Evolutionary conservation across 2,113 vertebrate species (phyloP).

Genomic region (Anhinga rufa): DNA sequence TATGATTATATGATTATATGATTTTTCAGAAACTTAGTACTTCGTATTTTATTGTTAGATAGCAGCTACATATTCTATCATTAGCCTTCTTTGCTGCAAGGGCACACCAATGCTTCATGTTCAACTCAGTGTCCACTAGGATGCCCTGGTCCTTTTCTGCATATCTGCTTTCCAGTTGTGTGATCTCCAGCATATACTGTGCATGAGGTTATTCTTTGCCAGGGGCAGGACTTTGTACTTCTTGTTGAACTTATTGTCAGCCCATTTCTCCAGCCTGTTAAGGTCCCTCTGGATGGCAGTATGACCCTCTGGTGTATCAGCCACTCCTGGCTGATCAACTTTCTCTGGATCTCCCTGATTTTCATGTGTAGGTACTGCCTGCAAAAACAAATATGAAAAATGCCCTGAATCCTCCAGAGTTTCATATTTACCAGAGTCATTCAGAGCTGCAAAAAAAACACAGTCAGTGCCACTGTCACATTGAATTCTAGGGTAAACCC

Average conservation of each 20-base stretch:
- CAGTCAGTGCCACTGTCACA: not conserved
- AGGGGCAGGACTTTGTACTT: not conserved
- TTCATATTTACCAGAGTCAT: not conserved
- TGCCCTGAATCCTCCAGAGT: not conserved
- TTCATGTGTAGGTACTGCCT: not conserved
- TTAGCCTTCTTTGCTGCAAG: not conserved
- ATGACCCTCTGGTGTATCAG: not conserved
- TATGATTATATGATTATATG: no score
- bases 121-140: not conserved
- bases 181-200: not conserved
- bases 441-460: not conserved
- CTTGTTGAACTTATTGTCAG: not conserved
- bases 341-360: not conserved
- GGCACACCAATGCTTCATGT: not conserved
- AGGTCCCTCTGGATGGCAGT: not conserved
- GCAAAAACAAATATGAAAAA: not conserved
- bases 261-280: not conserved
- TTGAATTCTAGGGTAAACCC: not conserved
- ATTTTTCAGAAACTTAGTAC: no score
- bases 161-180: not conserved
- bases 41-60: no score
- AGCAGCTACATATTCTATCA: no score
- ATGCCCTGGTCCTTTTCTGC: not conserved
- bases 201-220: not conserved
- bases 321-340: not conserved